Evolutionary conservation across 2,888 invertebrate genomes (phyloP).

Genomic region (Cylloceria caligata): DNA sequence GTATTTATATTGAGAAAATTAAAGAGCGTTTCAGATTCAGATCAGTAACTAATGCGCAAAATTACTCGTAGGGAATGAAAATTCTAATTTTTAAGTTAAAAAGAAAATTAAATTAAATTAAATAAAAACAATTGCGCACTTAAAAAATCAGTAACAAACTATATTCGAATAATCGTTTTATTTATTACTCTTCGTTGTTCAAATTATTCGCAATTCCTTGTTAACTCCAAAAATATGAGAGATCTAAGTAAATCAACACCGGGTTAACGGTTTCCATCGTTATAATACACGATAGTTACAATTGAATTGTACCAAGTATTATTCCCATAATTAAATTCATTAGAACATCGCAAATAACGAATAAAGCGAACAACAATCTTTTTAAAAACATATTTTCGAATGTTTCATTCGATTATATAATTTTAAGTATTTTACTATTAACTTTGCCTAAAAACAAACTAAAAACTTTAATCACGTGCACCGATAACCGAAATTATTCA

Average conservation of each 20-base stretch:
- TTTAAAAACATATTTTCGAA: neutral
- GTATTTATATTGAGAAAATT: constrained; percentile 40
- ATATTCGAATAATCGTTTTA: too few relatives aligned
- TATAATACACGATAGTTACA: too few relatives aligned
- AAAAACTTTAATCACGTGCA: neutral
- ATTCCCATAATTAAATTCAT: neutral
- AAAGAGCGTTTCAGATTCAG: neutral
- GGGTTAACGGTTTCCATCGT: too few relatives aligned
- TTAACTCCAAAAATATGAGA: too few relatives aligned
- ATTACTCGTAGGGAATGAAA: neutral
- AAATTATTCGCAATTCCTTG: neutral
- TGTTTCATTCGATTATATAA: too few relatives aligned
- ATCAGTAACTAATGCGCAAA: constrained; percentile 8
- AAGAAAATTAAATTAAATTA: too few relatives aligned
- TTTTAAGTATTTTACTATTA: neutral
- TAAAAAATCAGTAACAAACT: too few relatives aligned
- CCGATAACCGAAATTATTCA: neutral
- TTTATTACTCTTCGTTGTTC: neutral
- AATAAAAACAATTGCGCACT: too few relatives aligned
- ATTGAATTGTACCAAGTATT: neutral
- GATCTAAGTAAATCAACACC: too few relatives aligned
- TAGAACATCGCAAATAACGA: neutral
- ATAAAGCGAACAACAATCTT: neutral
- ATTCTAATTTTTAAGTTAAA: neutral
- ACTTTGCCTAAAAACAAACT: neutral